Evolutionary conservation across 2,888 invertebrate species (phyloP).

Genomic region (Drymonia ruficornis): DNA sequence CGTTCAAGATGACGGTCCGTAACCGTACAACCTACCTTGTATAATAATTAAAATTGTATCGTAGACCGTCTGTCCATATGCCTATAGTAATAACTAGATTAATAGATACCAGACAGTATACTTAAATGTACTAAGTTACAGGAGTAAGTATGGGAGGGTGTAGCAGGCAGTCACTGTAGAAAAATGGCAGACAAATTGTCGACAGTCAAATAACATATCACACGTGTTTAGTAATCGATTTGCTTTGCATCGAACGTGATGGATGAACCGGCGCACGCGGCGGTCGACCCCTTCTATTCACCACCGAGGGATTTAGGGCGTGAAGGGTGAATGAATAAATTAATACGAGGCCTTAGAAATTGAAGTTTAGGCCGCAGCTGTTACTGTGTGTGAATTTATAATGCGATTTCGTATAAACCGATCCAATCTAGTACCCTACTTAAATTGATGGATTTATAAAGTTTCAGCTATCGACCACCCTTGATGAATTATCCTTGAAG

Average conservation of each 20-base stretch:
- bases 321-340: conserved; percentile 82
- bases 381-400: conserved; percentile 54
- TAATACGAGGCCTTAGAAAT: conserved; percentile 65
- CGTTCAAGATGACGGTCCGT: too few species aligned
- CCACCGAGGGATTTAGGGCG: conserved; percentile 69
- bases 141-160: too few species aligned
- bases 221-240: conserved; percentile 73
- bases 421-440: neutral
- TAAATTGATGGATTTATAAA: too few species aligned
- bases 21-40: too few species aligned
- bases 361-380: conserved; percentile 69
- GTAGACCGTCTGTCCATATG: too few species aligned
- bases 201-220: conserved; percentile 57
- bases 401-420: conserved; percentile 32
- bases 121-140: conserved; percentile 14
- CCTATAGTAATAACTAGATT: too few species aligned
- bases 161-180: conserved; percentile 13
- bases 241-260: conserved; percentile 68
- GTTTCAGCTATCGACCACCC: too few species aligned
- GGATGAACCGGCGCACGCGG: conserved; percentile 67
- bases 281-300: conserved; percentile 58
- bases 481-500: too few species aligned
- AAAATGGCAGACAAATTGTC: conserved; percentile 37
- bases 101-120: conserved; percentile 17
- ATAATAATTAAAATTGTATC: too few species aligned